Conservation (phyloP, 2,888 invertebrate species). For the Melieria crassipennis region DNA sequence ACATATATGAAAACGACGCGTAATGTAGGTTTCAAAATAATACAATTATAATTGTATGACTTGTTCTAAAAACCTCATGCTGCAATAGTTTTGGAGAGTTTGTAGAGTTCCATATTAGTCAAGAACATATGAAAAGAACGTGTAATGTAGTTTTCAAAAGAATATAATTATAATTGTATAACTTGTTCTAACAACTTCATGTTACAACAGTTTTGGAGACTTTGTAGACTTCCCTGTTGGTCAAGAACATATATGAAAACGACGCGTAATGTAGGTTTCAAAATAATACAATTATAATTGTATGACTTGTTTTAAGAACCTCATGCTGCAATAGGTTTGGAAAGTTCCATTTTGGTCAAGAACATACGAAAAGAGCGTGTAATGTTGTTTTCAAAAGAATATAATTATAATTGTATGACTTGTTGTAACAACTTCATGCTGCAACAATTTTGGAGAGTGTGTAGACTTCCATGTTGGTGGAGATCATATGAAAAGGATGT, state of each 20-base stretch:
- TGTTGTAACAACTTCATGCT: background rate
- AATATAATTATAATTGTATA: background rate
- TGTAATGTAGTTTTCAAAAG: too few relatives aligned
- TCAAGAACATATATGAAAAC: background rate
- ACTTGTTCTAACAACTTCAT: background rate
- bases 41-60: background rate
- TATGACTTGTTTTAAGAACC: too few relatives aligned
- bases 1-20: background rate
- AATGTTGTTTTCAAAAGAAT: background rate
- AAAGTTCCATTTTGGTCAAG: background rate
- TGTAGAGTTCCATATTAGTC: background rate
- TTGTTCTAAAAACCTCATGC: too few relatives aligned
- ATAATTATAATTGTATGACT: background rate
- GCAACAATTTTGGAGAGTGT: slow-evolving; percentile 5
- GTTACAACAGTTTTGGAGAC: background rate
- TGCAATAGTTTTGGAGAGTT: background rate
- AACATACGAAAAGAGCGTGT: too few relatives aligned
- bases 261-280: too few relatives aligned
- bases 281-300: too few relatives aligned
- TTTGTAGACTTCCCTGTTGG: background rate
- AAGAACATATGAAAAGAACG: too few relatives aligned
- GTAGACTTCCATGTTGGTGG: background rate
- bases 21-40: too few relatives aligned
- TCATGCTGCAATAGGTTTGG: background rate
- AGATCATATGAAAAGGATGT: background rate